These are phyloP conservation scores for Agrotis exclamationis DNA, from an alignment of 2,888 invertebrate genomes.

Conservation along the genomic window DNA sequence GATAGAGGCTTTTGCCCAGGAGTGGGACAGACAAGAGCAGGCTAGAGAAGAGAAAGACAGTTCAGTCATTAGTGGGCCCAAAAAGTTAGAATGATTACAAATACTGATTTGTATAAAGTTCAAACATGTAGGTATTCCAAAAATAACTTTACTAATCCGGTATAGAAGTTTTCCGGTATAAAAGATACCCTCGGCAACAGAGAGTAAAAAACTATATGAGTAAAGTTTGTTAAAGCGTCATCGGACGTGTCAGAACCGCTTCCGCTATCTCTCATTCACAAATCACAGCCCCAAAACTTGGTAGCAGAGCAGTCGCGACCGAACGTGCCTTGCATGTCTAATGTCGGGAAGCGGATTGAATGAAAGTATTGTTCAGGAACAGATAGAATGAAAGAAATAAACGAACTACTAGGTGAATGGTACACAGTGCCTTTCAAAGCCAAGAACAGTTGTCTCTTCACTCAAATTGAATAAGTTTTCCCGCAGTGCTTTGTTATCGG, in stretches of 20 bases:
- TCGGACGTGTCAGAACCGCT: constrained; percentile 37
- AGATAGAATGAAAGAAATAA: constrained; percentile 80
- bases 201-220: constrained; percentile 7
- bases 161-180: no score
- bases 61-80: no score
- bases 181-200: not conserved
- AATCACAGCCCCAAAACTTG: constrained; percentile 68
- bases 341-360: constrained; percentile 84
- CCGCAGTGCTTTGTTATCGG: constrained; percentile 83
- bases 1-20: no score
- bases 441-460: constrained; percentile 86
- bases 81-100: not conserved
- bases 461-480: constrained; percentile 89
- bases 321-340: constrained; percentile 86
- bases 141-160: not conserved
- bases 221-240: constrained; percentile 18
- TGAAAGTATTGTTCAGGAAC: constrained; percentile 86
- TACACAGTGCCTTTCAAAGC: constrained; percentile 84
- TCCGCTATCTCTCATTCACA: constrained; percentile 68
- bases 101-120: not conserved
- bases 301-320: constrained; percentile 79
- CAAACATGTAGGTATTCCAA: not conserved
- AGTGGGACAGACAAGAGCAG: no score
- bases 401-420: constrained; percentile 76
- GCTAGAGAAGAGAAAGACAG: no score